Percentiles rank a stretch among this genome's conserved stretches.
These are phyloP conservation scores for Prunella strophiata DNA, from an alignment of 2,797 vertebrate species.

Conservation along the genomic window DNA sequence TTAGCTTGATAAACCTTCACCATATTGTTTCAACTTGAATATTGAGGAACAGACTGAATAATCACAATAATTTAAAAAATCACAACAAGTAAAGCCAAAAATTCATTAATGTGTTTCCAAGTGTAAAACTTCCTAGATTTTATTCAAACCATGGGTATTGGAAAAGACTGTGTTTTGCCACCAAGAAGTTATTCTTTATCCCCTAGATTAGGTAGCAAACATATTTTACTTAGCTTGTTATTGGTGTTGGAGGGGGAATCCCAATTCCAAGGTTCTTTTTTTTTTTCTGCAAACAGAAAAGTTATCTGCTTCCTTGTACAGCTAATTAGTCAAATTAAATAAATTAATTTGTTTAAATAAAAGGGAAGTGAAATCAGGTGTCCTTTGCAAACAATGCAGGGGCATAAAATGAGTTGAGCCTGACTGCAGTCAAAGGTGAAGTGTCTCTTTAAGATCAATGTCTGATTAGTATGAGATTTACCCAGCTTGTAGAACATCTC, in stretches of 20 bases:
- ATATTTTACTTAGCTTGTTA: background rate
- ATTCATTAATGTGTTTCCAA: background rate
- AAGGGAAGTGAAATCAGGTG: background rate
- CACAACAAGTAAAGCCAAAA: conserved; percentile 13
- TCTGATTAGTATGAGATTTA: background rate
- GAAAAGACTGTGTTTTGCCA: conserved; percentile 19
- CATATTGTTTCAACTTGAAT: background rate
- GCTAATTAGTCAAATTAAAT: background rate
- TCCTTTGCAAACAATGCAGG: background rate
- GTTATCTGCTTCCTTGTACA: background rate
- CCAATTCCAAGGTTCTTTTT: background rate
- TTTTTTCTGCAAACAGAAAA: background rate
- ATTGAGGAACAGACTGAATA: background rate
- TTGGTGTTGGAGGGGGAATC: background rate
- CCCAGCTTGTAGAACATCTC: background rate
- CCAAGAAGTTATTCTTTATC: conserved; percentile 30
- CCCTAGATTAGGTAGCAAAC: conserved; percentile 21
- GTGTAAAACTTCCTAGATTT: conserved; percentile 6
- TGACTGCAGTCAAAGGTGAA: background rate
- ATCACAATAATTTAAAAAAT: conserved; percentile 2
- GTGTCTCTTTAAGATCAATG: background rate
- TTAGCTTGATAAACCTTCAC: background rate
- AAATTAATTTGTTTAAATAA: background rate
- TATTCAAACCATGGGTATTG: background rate
- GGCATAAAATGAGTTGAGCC: background rate